Conservation (phyloP, 2,888 invertebrate species). For the Eilema griseolum region DNA sequence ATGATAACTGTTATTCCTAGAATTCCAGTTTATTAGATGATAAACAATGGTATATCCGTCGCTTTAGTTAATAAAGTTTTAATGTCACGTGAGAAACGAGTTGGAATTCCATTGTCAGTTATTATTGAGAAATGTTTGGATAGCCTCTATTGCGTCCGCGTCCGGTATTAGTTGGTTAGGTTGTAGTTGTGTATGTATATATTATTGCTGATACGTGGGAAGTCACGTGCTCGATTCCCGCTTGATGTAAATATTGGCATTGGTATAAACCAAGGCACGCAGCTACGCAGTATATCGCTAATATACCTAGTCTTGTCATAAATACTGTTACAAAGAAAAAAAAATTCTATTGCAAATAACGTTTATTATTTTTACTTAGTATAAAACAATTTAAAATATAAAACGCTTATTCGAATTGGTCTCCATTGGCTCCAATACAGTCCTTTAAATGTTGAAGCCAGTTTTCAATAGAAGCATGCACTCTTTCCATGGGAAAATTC, state of each 20-base stretch:
- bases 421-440: too few relatives aligned
- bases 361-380: too few relatives aligned
- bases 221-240: background rate
- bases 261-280: too few relatives aligned
- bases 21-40: conserved; percentile 17
- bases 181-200: conserved; percentile 4
- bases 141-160: conserved; percentile 1
- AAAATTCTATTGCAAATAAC: too few relatives aligned
- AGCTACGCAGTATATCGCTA: too few relatives aligned
- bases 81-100: conserved; percentile 12
- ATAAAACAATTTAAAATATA: too few relatives aligned
- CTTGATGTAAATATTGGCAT: background rate
- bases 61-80: conserved; percentile 20
- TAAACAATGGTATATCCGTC: conserved; percentile 28
- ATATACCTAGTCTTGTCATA: too few relatives aligned
- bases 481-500: too few relatives aligned
- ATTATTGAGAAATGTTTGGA: conserved; percentile 3
- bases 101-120: conserved; percentile 5
- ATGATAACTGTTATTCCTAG: conserved; percentile 19
- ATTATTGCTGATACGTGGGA: background rate
- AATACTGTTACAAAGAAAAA: too few relatives aligned
- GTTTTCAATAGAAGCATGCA: too few relatives aligned
- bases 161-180: conserved; percentile 1
- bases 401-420: too few relatives aligned
- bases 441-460: too few relatives aligned